Conservation (phyloP, 2,888 invertebrate genomes). For the Drosophila mercatorum region DNA sequence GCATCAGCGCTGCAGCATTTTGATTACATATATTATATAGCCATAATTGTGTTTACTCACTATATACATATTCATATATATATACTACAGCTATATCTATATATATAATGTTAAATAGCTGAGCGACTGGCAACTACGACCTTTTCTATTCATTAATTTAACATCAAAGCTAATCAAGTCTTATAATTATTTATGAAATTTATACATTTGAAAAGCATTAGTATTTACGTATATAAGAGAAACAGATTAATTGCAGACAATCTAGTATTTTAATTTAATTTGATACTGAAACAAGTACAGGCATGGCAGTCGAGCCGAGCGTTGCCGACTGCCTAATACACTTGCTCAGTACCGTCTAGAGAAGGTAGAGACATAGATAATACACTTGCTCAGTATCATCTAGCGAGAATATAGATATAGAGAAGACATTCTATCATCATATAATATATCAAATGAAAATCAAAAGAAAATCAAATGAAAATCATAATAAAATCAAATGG, state of each 20-base stretch:
- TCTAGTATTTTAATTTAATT: not conserved
- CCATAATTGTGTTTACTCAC: conserved; percentile 10
- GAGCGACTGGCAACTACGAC: not conserved
- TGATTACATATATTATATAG: conserved; percentile 30
- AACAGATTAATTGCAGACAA: not conserved
- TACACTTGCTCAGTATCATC: no score
- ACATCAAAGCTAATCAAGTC: not conserved
- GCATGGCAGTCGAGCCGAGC: not conserved
- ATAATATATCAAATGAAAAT: no score
- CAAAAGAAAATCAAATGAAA: no score
- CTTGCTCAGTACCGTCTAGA: no score
- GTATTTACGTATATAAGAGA: not conserved
- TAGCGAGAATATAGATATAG: no score
- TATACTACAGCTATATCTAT: not conserved
- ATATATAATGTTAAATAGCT: not conserved
- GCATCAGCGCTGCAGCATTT: conserved; percentile 58
- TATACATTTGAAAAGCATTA: not conserved
- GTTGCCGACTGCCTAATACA: not conserved
- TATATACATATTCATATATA: not conserved
- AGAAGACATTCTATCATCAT: no score
- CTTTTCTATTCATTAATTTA: conserved; percentile 3
- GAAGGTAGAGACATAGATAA: no score
- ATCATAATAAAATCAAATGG: no score
- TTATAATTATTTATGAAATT: not conserved
- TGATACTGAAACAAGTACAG: not conserved